phyloP scores from a whole-genome alignment of 1,140 invertebrate species.

The Dicyema japonicum region DNA sequence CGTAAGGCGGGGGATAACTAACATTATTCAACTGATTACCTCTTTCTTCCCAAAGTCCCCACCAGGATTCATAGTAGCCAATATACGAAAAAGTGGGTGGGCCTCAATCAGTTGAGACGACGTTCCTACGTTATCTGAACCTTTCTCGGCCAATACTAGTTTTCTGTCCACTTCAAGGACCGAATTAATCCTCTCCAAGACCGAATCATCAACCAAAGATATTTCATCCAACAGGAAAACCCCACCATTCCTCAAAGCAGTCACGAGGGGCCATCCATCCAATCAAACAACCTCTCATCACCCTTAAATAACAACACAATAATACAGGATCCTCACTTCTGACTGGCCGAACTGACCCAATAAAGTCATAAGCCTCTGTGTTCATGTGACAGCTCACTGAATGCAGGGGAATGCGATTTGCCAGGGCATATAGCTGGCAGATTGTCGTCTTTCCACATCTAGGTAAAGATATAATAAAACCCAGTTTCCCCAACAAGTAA shows the following conservation, averaged over 20 bases:
- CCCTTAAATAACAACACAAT: not conserved
- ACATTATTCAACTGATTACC: conserved; percentile 12
- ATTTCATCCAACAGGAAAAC: conserved; percentile 91
- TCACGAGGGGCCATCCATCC: conserved; percentile 80
- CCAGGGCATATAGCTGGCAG: conserved; percentile 44
- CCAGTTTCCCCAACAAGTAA: conserved; percentile 77
- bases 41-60: conserved; percentile 99
- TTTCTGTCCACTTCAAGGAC: conserved; percentile 66
- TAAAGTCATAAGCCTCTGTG: conserved; percentile 78
- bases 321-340: conserved; percentile 24
- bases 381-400: conserved; percentile 91
- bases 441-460: conserved; percentile 86
- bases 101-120: conserved; percentile 25
- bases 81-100: conserved; percentile 42
- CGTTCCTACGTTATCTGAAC: conserved; percentile 6
- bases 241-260: conserved; percentile 49
- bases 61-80: conserved; percentile 97
- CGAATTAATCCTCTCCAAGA: conserved; percentile 77
- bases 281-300: conserved; percentile 45
- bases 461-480: conserved; percentile 7
- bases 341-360: conserved; percentile 66
- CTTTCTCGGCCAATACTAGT: conserved; percentile 54
- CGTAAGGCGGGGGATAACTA: conserved; percentile 64
- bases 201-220: conserved; percentile 85
- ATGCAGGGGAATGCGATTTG: conserved; percentile 31